Base-by-base conservation (phyloP, 2,113 vertebrate species). In the Bufo bufo region DNA sequence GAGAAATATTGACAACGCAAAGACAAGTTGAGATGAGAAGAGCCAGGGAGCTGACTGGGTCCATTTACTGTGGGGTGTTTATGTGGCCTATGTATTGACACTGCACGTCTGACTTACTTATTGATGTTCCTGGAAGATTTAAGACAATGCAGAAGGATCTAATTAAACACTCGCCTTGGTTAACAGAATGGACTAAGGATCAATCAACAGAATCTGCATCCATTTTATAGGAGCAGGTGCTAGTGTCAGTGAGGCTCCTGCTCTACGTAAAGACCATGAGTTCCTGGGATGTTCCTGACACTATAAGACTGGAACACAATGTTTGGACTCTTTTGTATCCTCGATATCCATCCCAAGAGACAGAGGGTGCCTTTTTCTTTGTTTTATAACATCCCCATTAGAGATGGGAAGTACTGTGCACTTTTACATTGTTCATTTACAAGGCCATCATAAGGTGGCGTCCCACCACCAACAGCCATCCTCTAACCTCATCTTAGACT, bases 101-200 rank as follows among this genome's bases (percentile, higher is more conserved):
- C 63, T 8, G 77, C 85, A 14, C 19, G 52, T 58, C 77, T 69
- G 63, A 80, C 13, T 71, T 66, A 45, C 50, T 47, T 81, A 82
- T 87, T 82, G 86, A 87, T 56, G 50, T 82, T 59, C 17, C 63
- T 71, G 50, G 10, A 72, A 72, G 77, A 81, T 72, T 81, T 82
- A 74, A 81, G 65, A 45, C 59, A 80, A 69, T 23, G 77, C 85
- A 58, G 49, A 56, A 13, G 50, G 4, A 13, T 72, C 77, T 87
- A 82, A 87, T 87, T 87, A 87, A 81, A 56, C 65, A 72, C 78
- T 79, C 56, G 23, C 52, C 19, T 69, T 80, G 23, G 61, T 61
- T 58, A 33, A 54, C 3, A 19, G 65, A 23, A 84, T 6, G 14
- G 19, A 17, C 3, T 47, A 9, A 17, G 58, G 79, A 81, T 61